Evolutionary conservation across 2,113 vertebrate species (phyloP).

Genomic region (Gopherus flavomarginatus): DNA sequence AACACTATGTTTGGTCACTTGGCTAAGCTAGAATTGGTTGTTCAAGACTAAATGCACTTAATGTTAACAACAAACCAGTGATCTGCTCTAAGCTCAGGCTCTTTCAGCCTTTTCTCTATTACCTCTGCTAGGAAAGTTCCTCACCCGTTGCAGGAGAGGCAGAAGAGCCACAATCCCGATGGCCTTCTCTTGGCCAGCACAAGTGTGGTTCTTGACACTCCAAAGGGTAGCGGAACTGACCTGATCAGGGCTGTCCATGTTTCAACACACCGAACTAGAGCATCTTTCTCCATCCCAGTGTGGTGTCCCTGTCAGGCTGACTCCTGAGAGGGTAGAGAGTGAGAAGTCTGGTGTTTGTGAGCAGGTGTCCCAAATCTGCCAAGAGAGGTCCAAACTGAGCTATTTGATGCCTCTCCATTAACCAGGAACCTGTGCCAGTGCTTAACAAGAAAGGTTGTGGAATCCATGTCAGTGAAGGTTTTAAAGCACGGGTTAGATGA

Average conservation of each 20-base stretch:
- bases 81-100: no score
- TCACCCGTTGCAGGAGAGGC: neutral
- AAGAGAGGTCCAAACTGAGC: neutral
- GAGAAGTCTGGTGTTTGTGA: neutral
- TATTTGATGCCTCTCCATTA: neutral
- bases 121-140: no score
- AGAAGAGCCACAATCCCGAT: neutral
- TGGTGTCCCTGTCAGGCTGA: accelerated
- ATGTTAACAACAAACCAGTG: no score
- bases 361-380: neutral
- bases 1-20: no score
- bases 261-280: neutral
- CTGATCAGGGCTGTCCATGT: neutral
- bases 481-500: no score
- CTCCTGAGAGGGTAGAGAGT: neutral
- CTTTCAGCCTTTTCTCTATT: no score
- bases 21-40: no score
- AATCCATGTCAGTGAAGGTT: no score
- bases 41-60: no score
- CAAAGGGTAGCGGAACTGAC: neutral
- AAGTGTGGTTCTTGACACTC: neutral
- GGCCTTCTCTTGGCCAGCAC: neutral
- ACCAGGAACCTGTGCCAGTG: no score
- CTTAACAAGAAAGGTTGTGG: no score
- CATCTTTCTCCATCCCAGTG: no score